Percentiles rank a stretch among this genome's conserved stretches.
Conservation (phyloP, 2,113 vertebrate genomes). For the Pimephales promelas region DNA sequence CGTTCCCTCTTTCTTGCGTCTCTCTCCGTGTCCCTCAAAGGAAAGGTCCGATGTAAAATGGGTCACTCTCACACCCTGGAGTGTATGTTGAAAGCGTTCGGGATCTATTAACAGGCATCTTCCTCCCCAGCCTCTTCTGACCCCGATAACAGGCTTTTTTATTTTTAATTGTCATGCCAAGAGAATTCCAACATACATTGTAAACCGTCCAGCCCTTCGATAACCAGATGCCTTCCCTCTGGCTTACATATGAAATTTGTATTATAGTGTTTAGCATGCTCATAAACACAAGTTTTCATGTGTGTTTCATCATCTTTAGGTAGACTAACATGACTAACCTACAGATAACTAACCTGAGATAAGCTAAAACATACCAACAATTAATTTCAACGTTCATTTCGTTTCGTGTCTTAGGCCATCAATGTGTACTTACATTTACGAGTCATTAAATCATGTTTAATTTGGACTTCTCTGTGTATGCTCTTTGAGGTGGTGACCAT, state of each 20-base stretch:
- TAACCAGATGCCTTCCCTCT: background rate
- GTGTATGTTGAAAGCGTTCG: conserved; percentile 36
- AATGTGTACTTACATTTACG: no score
- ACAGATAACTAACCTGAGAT: no score
- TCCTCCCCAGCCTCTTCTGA: conserved; percentile 41
- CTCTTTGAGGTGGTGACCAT: no score
- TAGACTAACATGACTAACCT: no score
- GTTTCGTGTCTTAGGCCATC: no score
- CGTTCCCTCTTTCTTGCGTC: background rate
- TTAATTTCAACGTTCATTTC: no score
- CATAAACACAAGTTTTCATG: background rate
- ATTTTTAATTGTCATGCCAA: background rate
- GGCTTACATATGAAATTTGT: background rate
- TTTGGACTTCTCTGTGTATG: no score
- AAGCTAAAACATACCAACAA: no score
- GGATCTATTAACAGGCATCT: conserved; percentile 42
- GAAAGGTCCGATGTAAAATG: conserved; percentile 48
- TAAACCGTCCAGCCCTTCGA: background rate
- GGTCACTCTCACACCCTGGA: conserved; percentile 53
- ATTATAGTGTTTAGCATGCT: background rate
- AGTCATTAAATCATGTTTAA: no score
- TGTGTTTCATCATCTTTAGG: background rate
- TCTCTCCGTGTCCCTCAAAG: background rate
- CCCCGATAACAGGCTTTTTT: conserved; percentile 21
- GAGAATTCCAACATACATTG: conserved; percentile 12